A percentile compares a stretch with the other conserved stretches of the same genome.
Evolutionary conservation across 2,888 invertebrate species (phyloP).

Genomic region (Troides helena): DNA sequence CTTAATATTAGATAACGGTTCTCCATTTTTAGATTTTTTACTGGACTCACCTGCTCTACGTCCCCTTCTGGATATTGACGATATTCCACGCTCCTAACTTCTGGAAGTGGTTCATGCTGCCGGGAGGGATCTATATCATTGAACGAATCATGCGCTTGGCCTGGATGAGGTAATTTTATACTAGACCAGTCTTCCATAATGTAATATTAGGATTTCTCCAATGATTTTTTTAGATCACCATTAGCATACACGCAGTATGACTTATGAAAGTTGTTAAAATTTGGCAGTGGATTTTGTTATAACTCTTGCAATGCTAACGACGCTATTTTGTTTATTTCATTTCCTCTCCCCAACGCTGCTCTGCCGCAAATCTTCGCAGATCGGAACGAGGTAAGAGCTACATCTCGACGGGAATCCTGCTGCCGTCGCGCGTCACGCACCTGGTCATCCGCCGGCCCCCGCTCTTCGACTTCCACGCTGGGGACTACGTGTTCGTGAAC

Average conservation of each 20-base stretch:
- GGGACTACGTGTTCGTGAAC: constrained; percentile 96
- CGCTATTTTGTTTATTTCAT: too few relatives aligned
- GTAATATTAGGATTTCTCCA: too few relatives aligned
- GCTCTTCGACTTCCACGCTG: constrained; percentile 93
- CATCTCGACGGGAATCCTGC: constrained; percentile 91
- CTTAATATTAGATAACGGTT: neutral
- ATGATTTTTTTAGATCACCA: too few relatives aligned
- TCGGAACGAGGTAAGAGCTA: constrained; percentile 92
- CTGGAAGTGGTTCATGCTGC: constrained; percentile 96
- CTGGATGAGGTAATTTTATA: constrained; percentile 66
- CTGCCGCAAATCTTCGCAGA: constrained; percentile 48
- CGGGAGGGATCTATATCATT: constrained; percentile 87
- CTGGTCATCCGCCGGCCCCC: constrained; percentile 92
- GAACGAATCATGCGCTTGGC: constrained; percentile 85
- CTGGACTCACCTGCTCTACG: constrained; percentile 94
- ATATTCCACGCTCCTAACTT: constrained; percentile 95
- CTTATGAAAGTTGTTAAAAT: too few relatives aligned
- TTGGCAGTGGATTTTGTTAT: too few relatives aligned
- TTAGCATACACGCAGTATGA: too few relatives aligned
- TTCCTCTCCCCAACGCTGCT: too few relatives aligned
- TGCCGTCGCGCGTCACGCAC: constrained; percentile 95
- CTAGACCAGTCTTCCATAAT: neutral
- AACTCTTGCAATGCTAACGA: too few relatives aligned
- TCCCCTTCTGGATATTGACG: constrained; percentile 91
- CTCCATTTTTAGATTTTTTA: constrained; percentile 86